Evolutionary conservation across 2,888 invertebrate species (phyloP).

Genomic region (Lithophane socia): DNA sequence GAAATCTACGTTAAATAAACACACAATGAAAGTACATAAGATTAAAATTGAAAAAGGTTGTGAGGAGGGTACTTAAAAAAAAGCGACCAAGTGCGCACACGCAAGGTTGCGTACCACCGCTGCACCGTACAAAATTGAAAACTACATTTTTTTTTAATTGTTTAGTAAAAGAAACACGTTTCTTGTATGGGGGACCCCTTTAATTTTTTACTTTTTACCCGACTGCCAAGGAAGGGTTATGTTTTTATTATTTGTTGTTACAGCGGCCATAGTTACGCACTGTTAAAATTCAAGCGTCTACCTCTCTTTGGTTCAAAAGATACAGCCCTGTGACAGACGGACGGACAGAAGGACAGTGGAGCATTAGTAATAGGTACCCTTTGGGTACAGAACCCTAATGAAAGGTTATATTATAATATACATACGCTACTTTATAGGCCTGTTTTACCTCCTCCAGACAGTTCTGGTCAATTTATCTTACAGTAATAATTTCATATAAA

Average conservation of each 20-base stretch:
- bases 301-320: too few species aligned
- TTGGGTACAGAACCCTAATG: neutral
- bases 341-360: too few species aligned
- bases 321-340: neutral
- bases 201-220: too few species aligned
- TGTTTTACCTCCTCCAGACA: neutral
- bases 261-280: too few species aligned
- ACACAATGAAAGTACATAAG: slow-evolving; percentile 51
- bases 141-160: too few species aligned
- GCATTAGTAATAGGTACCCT: neutral
- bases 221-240: too few species aligned
- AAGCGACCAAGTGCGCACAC: neutral
- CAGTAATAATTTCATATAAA: neutral
- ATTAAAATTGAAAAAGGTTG: slow-evolving; percentile 44
- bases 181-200: too few species aligned
- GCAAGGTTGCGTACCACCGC: neutral
- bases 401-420: too few species aligned
- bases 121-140: neutral
- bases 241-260: too few species aligned
- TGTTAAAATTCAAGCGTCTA: too few species aligned
- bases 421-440: neutral
- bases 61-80: neutral
- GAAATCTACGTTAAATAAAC: slow-evolving; percentile 36
- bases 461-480: neutral
- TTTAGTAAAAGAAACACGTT: too few species aligned